phyloP scores from a whole-genome alignment of 2,797 vertebrate genomes.

The Siniperca scherzeri region DNA sequence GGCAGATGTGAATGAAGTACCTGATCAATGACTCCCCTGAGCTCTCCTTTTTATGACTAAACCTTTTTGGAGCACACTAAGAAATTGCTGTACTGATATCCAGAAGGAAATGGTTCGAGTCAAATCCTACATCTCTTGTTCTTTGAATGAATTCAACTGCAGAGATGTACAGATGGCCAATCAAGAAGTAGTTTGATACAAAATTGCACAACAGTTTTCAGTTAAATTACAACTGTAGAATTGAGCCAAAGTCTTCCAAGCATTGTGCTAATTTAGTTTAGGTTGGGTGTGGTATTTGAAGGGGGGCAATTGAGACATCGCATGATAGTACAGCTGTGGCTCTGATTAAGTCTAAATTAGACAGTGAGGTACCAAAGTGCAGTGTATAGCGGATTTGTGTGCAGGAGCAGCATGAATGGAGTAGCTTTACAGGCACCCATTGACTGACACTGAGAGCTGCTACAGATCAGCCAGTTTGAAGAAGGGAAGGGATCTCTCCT shows the following conservation, averaged over 20 bases:
- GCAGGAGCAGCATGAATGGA: conserved; percentile 40
- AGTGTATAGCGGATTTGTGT: background rate
- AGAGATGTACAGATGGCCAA: background rate
- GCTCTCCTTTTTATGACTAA: conserved; percentile 61
- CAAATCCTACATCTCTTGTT: conserved; percentile 24
- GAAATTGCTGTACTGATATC: conserved; percentile 34
- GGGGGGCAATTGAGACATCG: background rate
- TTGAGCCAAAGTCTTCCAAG: background rate
- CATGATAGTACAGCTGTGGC: conserved; percentile 26
- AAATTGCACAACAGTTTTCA: background rate
- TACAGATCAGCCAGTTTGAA: conserved; percentile 37
- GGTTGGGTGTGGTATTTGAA: background rate
- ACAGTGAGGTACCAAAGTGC: conserved; percentile 3
- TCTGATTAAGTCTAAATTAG: conserved; percentile 46
- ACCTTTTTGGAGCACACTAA: conserved; percentile 38
- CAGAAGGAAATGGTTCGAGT: conserved; percentile 11
- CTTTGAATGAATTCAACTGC: conserved; percentile 20
- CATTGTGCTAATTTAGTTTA: background rate
- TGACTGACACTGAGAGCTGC: conserved; percentile 51
- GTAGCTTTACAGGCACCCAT: conserved; percentile 11
- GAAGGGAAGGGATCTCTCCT: conserved; percentile 29
- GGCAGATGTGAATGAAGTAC: conserved; percentile 53
- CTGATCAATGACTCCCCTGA: conserved; percentile 65
- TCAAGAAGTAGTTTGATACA: background rate
- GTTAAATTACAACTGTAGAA: background rate